Conservation (phyloP, 2,113 vertebrate genomes). For the Ochotona curzoniae region DNA sequence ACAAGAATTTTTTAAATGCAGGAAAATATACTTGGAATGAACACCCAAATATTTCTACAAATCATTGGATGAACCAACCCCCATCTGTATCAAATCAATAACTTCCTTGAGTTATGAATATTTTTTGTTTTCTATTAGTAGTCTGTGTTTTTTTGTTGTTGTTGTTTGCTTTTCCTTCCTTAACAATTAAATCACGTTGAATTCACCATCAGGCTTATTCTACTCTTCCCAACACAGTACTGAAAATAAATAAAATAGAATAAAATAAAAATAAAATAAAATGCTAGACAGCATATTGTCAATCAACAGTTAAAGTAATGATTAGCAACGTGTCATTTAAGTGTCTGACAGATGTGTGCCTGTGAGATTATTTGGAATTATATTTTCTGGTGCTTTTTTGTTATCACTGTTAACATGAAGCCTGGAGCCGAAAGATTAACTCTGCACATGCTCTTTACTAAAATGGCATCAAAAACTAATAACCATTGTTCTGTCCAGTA, state of each 20-base stretch:
- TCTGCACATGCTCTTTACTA: not conserved
- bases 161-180: not conserved
- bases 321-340: not conserved
- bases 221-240: not conserved
- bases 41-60: not conserved
- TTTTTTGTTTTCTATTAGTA: slow-evolving; percentile 44
- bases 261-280: not conserved
- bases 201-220: slow-evolving; percentile 33
- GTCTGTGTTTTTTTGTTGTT: not conserved
- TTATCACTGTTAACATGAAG: not conserved
- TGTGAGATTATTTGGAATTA: slow-evolving; percentile 47
- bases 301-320: not conserved
- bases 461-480: not conserved
- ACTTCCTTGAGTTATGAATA: not conserved
- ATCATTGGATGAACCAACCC: not conserved
- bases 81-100: not conserved
- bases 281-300: not conserved
- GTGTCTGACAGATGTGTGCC: slow-evolving; percentile 2
- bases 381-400: slow-evolving; percentile 45
- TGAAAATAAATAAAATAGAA: slow-evolving; percentile 13
- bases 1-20: not conserved
- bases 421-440: not conserved
- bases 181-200: not conserved
- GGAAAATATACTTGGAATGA: not conserved
- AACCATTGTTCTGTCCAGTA: not conserved